phyloP scores from a whole-genome alignment of 2,888 invertebrate genomes.

The Miltochrista miniata region DNA sequence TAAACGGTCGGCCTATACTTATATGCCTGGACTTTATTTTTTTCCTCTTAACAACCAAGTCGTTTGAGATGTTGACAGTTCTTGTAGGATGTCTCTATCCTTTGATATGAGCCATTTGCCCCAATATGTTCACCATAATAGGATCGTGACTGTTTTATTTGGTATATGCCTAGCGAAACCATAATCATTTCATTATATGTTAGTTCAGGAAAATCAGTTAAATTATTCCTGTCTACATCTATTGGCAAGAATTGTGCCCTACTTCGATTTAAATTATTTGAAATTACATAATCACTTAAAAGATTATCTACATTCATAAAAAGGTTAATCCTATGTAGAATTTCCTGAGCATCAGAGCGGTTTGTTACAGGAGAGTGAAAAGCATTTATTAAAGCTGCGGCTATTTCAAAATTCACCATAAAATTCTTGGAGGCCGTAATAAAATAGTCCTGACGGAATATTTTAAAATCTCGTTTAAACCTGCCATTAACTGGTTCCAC shows the following conservation, averaged over 20 bases:
- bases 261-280: slow-evolving; percentile 7
- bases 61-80: not conserved
- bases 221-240: slow-evolving; percentile 4
- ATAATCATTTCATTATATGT: slow-evolving; percentile 6
- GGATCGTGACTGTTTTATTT: slow-evolving; percentile 1
- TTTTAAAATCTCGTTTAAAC: too few relatives aligned
- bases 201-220: slow-evolving; percentile 6
- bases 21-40: not conserved
- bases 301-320: slow-evolving; percentile 10
- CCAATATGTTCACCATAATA: slow-evolving; percentile 2
- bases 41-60: not conserved
- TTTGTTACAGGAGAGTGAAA: slow-evolving; percentile 9
- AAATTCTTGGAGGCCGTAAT: not conserved
- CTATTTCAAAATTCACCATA: not conserved
- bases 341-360: slow-evolving; percentile 8
- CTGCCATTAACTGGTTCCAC: too few relatives aligned
- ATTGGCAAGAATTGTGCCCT: slow-evolving; percentile 7
- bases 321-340: slow-evolving; percentile 8
- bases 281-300: slow-evolving; percentile 7
- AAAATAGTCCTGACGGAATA: slow-evolving; percentile 12
- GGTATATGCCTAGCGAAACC: slow-evolving; percentile 13
- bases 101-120: not conserved
- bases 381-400: slow-evolving; percentile 10
- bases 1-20: too few relatives aligned
- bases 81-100: not conserved